Evolutionary conservation across 2,888 invertebrate genomes (phyloP).

Genomic region (Buathra laborator): DNA sequence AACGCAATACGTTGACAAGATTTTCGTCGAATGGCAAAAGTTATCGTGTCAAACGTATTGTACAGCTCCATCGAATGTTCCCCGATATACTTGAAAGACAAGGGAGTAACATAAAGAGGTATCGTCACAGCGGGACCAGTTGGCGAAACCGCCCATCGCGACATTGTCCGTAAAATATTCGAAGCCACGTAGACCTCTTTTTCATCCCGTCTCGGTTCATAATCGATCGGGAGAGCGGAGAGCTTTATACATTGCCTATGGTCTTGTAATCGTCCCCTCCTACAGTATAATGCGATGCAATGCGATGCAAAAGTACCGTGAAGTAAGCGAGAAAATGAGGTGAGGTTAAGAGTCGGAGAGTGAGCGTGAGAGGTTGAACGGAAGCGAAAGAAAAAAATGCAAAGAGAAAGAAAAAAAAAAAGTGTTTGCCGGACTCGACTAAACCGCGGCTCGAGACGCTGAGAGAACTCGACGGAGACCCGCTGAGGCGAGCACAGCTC

Average conservation of each 20-base stretch:
- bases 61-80: neutral
- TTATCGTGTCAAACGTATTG: neutral
- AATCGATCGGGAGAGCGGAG: slow-evolving; percentile 79
- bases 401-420: slow-evolving; percentile 63
- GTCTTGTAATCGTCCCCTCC: slow-evolving; percentile 6
- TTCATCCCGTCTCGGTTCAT: slow-evolving; percentile 57
- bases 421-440: slow-evolving; percentile 64
- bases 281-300: slow-evolving; percentile 22
- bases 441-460: slow-evolving; percentile 52
- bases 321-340: slow-evolving; percentile 12
- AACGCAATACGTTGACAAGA: neutral
- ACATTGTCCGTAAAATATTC: slow-evolving; percentile 78
- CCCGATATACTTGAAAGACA: slow-evolving; percentile 73
- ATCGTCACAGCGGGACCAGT: slow-evolving; percentile 81
- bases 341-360: neutral
- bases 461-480: slow-evolving; percentile 11
- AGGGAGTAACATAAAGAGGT: slow-evolving; percentile 71
- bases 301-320: neutral
- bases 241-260: neutral
- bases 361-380: slow-evolving; percentile 13
- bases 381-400: slow-evolving; percentile 61
- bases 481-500: slow-evolving; percentile 7
- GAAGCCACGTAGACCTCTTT: slow-evolving; percentile 17
- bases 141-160: slow-evolving; percentile 83
- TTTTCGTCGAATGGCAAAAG: neutral